phyloP scores from a whole-genome alignment of 1,140 invertebrate species.

The Caligus rogercresseyi region DNA sequence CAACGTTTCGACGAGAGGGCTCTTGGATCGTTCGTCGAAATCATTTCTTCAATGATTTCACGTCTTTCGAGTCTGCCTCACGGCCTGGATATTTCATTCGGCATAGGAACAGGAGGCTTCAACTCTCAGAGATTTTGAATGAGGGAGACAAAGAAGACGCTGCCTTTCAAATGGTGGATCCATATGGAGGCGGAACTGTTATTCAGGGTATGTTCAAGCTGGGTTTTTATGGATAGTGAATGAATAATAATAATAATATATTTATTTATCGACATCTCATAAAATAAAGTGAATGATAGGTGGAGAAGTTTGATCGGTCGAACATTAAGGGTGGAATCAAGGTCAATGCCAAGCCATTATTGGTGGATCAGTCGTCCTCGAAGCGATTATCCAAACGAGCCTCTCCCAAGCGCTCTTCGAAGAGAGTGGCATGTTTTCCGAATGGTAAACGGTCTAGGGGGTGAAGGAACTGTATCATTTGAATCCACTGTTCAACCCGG shows the following conservation, averaged over 20 bases:
- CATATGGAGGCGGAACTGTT: neutral
- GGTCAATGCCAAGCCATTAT: constrained; percentile 9
- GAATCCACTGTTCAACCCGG: constrained; percentile 13
- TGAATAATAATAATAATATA: no score
- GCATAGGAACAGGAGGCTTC: constrained; percentile 16
- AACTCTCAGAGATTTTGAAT: neutral
- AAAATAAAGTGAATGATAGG: neutral
- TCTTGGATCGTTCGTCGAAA: constrained; percentile 14
- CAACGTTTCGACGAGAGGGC: constrained; percentile 1
- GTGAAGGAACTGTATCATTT: constrained; percentile 16
- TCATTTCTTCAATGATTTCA: constrained; percentile 17
- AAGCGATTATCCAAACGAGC: neutral
- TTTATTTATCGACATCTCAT: no score
- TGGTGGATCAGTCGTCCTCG: constrained; percentile 5
- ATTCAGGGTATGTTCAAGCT: no score
- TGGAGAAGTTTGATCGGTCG: constrained; percentile 10
- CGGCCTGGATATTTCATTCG: constrained; percentile 7
- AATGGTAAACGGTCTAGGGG: constrained; percentile 10
- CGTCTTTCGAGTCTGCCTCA: constrained; percentile 10
- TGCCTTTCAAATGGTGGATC: constrained; percentile 14
- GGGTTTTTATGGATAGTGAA: no score
- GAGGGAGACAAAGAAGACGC: constrained; percentile 15
- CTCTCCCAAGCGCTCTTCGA: neutral
- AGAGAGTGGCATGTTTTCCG: constrained; percentile 10
- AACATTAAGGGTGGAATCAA: constrained; percentile 11